Conservation (phyloP, 2,797 vertebrate genomes). For the Neoniphon sammara region DNA sequence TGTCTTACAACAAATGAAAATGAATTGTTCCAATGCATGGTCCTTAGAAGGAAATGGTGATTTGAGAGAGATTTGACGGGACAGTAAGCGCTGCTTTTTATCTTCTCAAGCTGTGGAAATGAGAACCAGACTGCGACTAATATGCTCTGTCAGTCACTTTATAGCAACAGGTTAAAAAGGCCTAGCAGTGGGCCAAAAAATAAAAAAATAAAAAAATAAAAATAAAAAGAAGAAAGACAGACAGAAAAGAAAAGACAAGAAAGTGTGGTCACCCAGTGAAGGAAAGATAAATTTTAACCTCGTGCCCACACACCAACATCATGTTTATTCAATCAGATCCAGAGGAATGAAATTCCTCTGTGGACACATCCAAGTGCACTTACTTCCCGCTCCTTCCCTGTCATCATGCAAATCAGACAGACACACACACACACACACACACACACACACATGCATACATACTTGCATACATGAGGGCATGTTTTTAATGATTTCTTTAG, state of each 20-base stretch:
- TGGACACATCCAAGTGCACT: background rate
- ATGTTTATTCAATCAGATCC: background rate
- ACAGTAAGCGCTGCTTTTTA: slow-evolving; percentile 49
- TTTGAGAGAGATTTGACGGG: slow-evolving; percentile 22
- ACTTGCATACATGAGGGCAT: background rate
- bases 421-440: slow-evolving; percentile 11
- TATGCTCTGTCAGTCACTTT: slow-evolving; percentile 32
- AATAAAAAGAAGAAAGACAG: background rate
- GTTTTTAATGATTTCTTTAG: background rate
- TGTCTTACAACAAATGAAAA: slow-evolving; percentile 10
- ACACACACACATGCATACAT: slow-evolving; percentile 14
- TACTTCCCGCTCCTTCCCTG: background rate
- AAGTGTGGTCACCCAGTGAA: background rate
- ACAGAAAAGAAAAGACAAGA: background rate
- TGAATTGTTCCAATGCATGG: slow-evolving; percentile 27
- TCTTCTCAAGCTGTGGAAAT: slow-evolving; percentile 72
- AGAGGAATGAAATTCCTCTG: background rate
- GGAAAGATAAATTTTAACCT: background rate
- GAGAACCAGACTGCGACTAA: slow-evolving; percentile 72
- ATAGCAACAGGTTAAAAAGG: background rate
- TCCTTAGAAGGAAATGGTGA: slow-evolving; percentile 22
- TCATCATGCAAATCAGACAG: background rate
- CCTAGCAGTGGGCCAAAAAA: background rate
- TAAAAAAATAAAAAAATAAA: background rate
- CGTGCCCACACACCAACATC: background rate